phyloP scores from a whole-genome alignment of 1,140 invertebrate genomes.

The Polypedilum vanderplanki region DNA sequence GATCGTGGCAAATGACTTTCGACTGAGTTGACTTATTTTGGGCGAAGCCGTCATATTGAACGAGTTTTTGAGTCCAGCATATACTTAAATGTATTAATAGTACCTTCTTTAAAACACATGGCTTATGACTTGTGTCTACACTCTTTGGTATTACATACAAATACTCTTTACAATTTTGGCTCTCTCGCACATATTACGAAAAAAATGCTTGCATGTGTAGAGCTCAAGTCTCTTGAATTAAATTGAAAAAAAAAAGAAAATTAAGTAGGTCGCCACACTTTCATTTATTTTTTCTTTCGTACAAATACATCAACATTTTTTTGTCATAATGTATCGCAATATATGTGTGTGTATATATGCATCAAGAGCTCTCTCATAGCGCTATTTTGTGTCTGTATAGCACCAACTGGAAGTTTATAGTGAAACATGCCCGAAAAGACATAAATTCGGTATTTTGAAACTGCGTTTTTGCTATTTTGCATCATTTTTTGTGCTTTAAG shows the following conservation, averaged over 20 bases:
- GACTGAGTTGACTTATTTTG: too few species aligned
- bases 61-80: too few species aligned
- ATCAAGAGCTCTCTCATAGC: neutral
- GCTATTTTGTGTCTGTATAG: neutral
- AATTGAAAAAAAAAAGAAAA: constrained; percentile 22
- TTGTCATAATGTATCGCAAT: constrained; percentile 21
- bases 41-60: too few species aligned
- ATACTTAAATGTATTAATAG: too few species aligned
- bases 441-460: constrained; percentile 14
- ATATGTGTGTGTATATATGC: neutral
- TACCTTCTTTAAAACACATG: neutral
- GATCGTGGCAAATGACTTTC: too few species aligned
- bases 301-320: neutral
- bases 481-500: neutral
- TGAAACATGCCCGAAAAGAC: constrained; percentile 16
- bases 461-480: constrained; percentile 16
- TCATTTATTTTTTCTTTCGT: constrained; percentile 20
- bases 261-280: constrained; percentile 27
- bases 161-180: neutral
- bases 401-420: constrained; percentile 2
- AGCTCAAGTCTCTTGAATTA: constrained; percentile 3
- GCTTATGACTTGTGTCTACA: neutral
- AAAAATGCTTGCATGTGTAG: neutral
- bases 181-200: constrained; percentile 21
- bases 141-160: too few species aligned